Evolutionary conservation across 2,888 invertebrate genomes (phyloP).

Genomic region (Trissolcus brochymenae): DNA sequence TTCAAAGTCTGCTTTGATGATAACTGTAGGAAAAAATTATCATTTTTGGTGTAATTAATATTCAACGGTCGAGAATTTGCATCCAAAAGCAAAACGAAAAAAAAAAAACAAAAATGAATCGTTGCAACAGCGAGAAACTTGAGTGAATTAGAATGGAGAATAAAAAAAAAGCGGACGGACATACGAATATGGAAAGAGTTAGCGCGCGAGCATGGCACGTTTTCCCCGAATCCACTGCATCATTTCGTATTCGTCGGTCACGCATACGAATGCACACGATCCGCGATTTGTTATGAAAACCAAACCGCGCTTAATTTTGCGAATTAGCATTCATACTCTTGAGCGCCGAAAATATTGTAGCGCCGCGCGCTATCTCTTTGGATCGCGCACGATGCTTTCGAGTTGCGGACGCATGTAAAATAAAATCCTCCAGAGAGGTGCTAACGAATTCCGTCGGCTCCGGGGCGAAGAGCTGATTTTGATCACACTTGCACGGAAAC

Average conservation of each 20-base stretch:
- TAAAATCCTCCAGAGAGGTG: conserved; percentile 14
- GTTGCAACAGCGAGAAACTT: no score
- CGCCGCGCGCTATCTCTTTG: conserved; percentile 10
- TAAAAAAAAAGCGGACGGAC: no score
- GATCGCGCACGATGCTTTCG: neutral
- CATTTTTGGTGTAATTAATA: no score
- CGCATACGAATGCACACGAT: conserved; percentile 24
- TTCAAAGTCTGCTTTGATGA: no score
- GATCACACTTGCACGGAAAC: conserved; percentile 43
- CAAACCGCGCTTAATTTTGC: conserved; percentile 25
- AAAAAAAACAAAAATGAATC: no score
- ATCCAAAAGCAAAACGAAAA: no score
- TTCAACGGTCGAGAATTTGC: no score
- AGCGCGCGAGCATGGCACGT: neutral
- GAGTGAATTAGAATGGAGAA: no score
- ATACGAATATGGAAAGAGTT: no score
- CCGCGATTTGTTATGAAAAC: conserved; percentile 21
- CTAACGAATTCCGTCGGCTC: conserved; percentile 25
- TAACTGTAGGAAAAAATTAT: conserved; percentile 1
- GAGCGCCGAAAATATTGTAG: conserved; percentile 29
- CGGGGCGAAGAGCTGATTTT: conserved; percentile 27
- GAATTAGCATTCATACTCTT: conserved; percentile 34
- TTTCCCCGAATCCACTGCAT: conserved; percentile 9
- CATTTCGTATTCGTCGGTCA: conserved; percentile 21
- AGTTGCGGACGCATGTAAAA: conserved; percentile 22